A percentile compares a stretch with the other conserved stretches of the same genome.
These are phyloP conservation scores for Xestia c-nigrum DNA, from an alignment of 2,888 invertebrate species.

Conservation along the genomic window DNA sequence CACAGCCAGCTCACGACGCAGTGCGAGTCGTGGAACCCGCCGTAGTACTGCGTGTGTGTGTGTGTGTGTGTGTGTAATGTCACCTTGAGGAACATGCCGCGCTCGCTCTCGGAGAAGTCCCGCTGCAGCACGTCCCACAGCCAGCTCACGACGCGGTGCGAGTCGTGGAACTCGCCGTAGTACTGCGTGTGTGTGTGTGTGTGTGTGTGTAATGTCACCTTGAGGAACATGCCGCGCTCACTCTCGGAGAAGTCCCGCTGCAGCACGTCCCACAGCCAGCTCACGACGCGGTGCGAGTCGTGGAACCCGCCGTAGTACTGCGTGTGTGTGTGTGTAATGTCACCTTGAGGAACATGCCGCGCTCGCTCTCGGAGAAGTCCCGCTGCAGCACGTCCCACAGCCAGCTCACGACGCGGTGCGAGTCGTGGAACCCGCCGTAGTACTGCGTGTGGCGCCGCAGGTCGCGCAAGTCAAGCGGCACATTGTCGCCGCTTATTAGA, in stretches of 20 bases:
- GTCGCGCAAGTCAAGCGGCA: conserved; percentile 97
- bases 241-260: conserved; percentile 98
- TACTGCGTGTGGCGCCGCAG: conserved; percentile 98
- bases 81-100: no score
- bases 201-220: conserved; percentile 91
- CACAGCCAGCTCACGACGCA: conserved; percentile 99
- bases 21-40: conserved; percentile 99
- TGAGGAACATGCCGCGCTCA: conserved; percentile 98
- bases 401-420: conserved; percentile 99
- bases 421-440: conserved; percentile 99
- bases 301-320: conserved; percentile 99
- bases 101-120: no score
- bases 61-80: no score
- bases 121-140: no score
- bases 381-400: conserved; percentile 99
- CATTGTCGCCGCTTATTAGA: conserved; percentile 98
- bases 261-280: conserved; percentile 99
- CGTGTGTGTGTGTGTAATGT: conserved; percentile 91
- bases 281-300: conserved; percentile 98
- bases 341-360: conserved; percentile 98
- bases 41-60: conserved; percentile 97
- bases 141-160: no score
- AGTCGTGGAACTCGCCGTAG: no score
- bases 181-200: no score
- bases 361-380: conserved; percentile 98